A percentile compares a stretch with the other conserved stretches of the same genome.
phyloP scores from a whole-genome alignment of 35 echinoderm and acorn worm genomes.

The Nesometra sesokonis region DNA sequence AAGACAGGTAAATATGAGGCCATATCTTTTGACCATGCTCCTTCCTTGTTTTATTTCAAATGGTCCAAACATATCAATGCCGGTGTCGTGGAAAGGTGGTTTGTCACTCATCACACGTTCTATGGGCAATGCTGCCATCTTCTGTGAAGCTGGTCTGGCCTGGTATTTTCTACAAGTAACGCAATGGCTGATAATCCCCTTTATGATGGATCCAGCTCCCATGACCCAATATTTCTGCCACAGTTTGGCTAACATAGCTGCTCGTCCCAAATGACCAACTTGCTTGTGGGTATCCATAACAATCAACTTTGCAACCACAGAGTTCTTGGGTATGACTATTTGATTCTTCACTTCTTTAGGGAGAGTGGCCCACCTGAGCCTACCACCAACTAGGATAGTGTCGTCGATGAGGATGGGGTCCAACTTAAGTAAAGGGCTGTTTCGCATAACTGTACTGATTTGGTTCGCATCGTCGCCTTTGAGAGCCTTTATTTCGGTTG shows the following conservation, averaged over 20 bases:
- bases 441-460: slow-evolving; percentile 1
- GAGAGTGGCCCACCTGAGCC: slow-evolving; percentile 21
- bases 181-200: slow-evolving; percentile 18
- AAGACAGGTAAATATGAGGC: slow-evolving; percentile 56
- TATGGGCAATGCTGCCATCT: slow-evolving; percentile 47
- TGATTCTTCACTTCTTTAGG: slow-evolving; percentile 45
- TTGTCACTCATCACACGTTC: slow-evolving; percentile 31
- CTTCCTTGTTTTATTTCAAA: slow-evolving; percentile 8
- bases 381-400: slow-evolving; percentile 29
- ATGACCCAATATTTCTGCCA: slow-evolving; percentile 40
- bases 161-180: slow-evolving; percentile 29
- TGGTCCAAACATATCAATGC: not conserved
- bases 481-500: slow-evolving; percentile 5
- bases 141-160: slow-evolving; percentile 28
- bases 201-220: slow-evolving; percentile 16
- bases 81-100: slow-evolving; percentile 37
- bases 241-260: slow-evolving; percentile 11
- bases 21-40: slow-evolving; percentile 45
- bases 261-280: slow-evolving; percentile 29
- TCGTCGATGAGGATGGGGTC: slow-evolving; percentile 35
- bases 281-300: slow-evolving; percentile 33
- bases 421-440: slow-evolving; percentile 18
- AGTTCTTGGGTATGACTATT: slow-evolving; percentile 28
- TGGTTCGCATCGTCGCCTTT: not conserved
- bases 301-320: slow-evolving; percentile 35